Evolutionary conservation across 2,888 invertebrate species (phyloP).

Genomic region (Troglohyphantes excavatus): DNA sequence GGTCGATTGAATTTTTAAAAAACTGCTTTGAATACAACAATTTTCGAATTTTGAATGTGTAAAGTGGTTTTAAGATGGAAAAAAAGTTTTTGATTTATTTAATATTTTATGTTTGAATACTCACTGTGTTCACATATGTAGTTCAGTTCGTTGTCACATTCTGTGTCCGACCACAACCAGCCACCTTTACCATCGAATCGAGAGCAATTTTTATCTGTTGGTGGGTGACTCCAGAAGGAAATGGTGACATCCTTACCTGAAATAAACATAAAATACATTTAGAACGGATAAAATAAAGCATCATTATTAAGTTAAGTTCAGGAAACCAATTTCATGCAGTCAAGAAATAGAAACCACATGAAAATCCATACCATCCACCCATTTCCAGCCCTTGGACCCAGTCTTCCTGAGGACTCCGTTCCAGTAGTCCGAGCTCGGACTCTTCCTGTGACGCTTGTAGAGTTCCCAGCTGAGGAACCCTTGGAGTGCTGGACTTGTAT

Average conservation of each 20-base stretch:
- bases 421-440: slow-evolving; percentile 96
- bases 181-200: slow-evolving; percentile 95
- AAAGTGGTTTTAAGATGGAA: too few species aligned
- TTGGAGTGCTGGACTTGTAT: slow-evolving; percentile 95
- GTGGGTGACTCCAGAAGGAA: slow-evolving; percentile 95
- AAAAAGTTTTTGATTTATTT: too few species aligned
- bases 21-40: too few species aligned
- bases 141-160: slow-evolving; percentile 91
- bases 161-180: slow-evolving; percentile 97
- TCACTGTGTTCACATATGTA: slow-evolving; percentile 96
- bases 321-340: background rate
- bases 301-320: background rate
- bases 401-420: slow-evolving; percentile 94
- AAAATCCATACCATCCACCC: slow-evolving; percentile 87
- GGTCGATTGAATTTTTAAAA: too few species aligned
- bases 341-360: background rate
- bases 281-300: background rate
- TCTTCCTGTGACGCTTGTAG: slow-evolving; percentile 94
- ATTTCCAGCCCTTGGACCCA: slow-evolving; percentile 91
- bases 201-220: slow-evolving; percentile 91
- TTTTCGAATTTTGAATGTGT: too few species aligned
- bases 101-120: too few species aligned
- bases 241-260: slow-evolving; percentile 90
- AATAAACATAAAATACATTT: background rate
- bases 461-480: slow-evolving; percentile 97